Base-by-base conservation (phyloP, 2,797 vertebrate genomes). In the Emys orbicularis region DNA sequence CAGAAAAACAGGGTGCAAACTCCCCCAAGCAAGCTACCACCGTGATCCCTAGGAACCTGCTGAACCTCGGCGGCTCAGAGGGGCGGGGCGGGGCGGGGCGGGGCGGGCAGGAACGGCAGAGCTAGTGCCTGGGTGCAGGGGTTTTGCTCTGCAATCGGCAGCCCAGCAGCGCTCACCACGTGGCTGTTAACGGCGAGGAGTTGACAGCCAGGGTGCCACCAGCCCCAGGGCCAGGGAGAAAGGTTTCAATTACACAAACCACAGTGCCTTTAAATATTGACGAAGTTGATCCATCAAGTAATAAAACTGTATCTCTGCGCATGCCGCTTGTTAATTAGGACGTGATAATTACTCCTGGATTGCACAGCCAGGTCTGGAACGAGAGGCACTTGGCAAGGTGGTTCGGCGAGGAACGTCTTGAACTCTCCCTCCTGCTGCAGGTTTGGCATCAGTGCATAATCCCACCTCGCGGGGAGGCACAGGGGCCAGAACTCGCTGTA, bases 291-390 rank as follows among this genome's bases (percentile, higher is more conserved):
- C 19, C 0, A 6, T 61, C 83, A 13, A 76, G 18, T 12, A 6
- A 3, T 29, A 11, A 11, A 1, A 18, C 23, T 37, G 47, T n/a
- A 4, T 2, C 34, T 76, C 52, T 18, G 1, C 3, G 15, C 1
- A 0, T 4, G 12, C 5, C 41, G 5, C 37, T 3, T 50, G 27
- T 83, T 49, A 57, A 34, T 1, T 25, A 79, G 37, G 79, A 23
- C 0, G 2, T 3, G 65, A 81, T 72, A 91, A 56, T 21, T 25
- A 25, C 23, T 41, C 21, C 44, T 52, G 52, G 79, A 12, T 37
- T 7, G 3, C 12, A 13, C 87, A 44, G 11, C 29, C 54, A 57
- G 18, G 41, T n/a, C 52, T 41, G 82, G 54, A 44, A 47, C 44
- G 52, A 65, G 77, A 80, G 2, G 54, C 86, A 72, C n/a, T 41